These are phyloP conservation scores for Steatocranus sp. DNA, from an alignment of 2,797 vertebrate species.

Conservation along the genomic window DNA sequence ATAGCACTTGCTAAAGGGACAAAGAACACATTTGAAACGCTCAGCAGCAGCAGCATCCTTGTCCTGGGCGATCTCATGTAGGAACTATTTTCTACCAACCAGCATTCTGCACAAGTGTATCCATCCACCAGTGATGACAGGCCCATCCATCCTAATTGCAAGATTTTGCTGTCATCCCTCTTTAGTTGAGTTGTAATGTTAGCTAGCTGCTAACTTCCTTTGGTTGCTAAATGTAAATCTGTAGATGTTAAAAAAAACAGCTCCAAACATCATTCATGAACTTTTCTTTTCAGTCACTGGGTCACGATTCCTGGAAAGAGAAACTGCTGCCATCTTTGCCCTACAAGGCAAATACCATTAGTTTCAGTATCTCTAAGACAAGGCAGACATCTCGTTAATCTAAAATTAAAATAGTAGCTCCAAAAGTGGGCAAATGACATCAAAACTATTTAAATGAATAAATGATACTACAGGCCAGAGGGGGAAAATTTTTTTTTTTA, in stretches of 20 bases:
- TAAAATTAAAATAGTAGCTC: background rate
- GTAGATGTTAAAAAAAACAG: background rate
- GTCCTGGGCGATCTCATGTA: background rate
- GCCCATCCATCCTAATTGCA: background rate
- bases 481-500: accelerated
- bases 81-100: background rate
- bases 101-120: accelerated
- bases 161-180: accelerated
- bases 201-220: background rate
- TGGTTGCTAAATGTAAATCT: background rate
- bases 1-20: background rate
- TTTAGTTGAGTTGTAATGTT: background rate
- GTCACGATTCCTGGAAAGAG: background rate
- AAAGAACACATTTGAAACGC: accelerated
- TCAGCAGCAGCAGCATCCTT: background rate
- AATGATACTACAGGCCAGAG: background rate
- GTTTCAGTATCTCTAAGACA: background rate
- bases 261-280: background rate
- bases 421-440: background rate
- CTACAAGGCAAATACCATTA: background rate
- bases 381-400: background rate
- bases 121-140: background rate
- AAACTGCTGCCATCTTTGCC: background rate
- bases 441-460: background rate
- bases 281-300: background rate